Base-by-base conservation (phyloP, 1,140 invertebrate genomes). In the Liolophura sinensis region DNA sequence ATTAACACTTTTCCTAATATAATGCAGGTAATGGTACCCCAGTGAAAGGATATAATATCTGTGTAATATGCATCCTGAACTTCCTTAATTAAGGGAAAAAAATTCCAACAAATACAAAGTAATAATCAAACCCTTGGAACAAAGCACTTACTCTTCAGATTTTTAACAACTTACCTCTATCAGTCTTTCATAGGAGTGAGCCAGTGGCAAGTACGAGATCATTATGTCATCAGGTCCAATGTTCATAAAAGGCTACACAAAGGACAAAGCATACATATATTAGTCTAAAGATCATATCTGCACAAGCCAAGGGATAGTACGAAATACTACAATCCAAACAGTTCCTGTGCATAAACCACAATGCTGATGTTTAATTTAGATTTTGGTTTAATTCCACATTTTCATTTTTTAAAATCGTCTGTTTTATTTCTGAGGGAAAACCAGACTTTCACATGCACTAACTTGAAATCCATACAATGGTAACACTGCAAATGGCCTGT, bases 171-270 rank as follows among this genome's bases (percentile, higher is more conserved):
- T 63, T 73, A 79, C 78, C 76, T 82, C 76, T 51, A 79, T 71
- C 27, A 86, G 70, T 48, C 84, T 74, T 70, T 87, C 86, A 68
- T 98, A 89, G 92, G 97, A 97, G 82, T 99, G 96, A 58, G 96
- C 96, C 72, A 99, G 84, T 3, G 97, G 97, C 68, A 99, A 87
- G 84, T 97, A 99, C 60, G 95, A 97, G 55, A 98, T 74, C 55
- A 91, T 50, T 20, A 70, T 48, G 69, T 80, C 80, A 48, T 69
- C 71, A 47, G 49, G 31, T 24, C 40, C 12, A 48, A 69, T 27
- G n/a, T 31, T 31, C 18, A 59, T 27, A 40, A 54, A 56, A 20
- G 14, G 47, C 24, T 31, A 20, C 9, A 31, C 14, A 56, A 55
- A 64, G 22, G 27, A 18, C 11, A 56, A 11, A 22, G 18, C 11